Evolutionary conservation across 1,140 invertebrate species (phyloP).

Genomic region (Drosophila azteca): DNA sequence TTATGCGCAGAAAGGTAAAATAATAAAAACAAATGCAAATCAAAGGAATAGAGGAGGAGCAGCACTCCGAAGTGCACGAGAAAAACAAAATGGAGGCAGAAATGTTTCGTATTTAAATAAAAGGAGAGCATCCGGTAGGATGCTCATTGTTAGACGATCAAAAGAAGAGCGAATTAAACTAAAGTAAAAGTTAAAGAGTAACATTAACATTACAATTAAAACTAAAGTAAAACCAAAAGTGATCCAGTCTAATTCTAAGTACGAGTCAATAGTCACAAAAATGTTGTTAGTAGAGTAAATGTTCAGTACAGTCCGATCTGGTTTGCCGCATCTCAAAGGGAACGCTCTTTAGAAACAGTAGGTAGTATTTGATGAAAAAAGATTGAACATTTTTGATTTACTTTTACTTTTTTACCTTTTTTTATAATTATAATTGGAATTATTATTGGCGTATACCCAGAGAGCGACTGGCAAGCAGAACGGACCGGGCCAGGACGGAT

Average conservation of each 20-base stretch:
- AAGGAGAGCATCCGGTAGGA: constrained; percentile 1
- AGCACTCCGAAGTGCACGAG: constrained; percentile 58
- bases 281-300: constrained; percentile 68
- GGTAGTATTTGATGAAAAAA: no score
- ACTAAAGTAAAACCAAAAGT: constrained; percentile 57
- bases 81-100: no score
- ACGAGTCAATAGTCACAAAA: constrained; percentile 33
- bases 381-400: not conserved
- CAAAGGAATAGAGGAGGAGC: constrained; percentile 36
- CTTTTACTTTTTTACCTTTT: no score
- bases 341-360: not conserved
- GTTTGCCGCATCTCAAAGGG: not conserved
- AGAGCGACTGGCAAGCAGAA: not conserved
- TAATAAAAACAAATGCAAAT: constrained; percentile 18
- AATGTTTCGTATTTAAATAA: constrained; percentile 11
- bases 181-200: constrained; percentile 11
- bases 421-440: not conserved
- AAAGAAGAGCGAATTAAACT: constrained; percentile 36
- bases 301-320: constrained; percentile 35
- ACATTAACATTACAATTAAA: not conserved
- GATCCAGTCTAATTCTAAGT: constrained; percentile 61
- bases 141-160: constrained; percentile 7
- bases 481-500: constrained; percentile 24
- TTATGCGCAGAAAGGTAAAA: constrained; percentile 68
- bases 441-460: not conserved